These are phyloP conservation scores for Peromyscus maniculatus DNA, from an alignment of 2,113 vertebrate genomes.

Conservation along the genomic window DNA sequence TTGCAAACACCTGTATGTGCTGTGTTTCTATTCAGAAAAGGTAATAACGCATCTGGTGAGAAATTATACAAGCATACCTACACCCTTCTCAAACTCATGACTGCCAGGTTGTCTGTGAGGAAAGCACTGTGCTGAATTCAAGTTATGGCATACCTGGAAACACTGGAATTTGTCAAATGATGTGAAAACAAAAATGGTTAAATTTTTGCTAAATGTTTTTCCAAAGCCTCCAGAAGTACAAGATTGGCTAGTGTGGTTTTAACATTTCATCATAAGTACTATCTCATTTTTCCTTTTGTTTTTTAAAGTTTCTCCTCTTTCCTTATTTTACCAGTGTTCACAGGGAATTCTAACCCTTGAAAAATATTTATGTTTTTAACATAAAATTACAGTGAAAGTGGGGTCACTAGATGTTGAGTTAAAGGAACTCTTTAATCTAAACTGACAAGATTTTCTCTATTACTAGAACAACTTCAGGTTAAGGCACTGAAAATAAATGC, in stretches of 20 bases:
- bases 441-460: conserved; percentile 13
- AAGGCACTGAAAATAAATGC: conserved; percentile 55
- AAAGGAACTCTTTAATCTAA: neutral
- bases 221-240: neutral
- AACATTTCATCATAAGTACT: neutral
- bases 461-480: conserved; percentile 43
- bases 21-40: neutral
- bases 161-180: neutral
- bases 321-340: conserved; percentile 6
- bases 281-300: neutral
- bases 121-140: neutral
- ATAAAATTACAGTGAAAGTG: conserved; percentile 51
- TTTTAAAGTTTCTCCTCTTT: neutral
- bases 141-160: neutral
- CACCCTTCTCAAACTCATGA: neutral
- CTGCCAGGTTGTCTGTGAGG: neutral
- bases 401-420: neutral
- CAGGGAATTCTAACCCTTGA: neutral
- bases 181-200: neutral
- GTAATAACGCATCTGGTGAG: neutral
- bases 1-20: neutral
- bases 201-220: conserved; percentile 24
- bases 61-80: neutral
- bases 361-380: neutral
- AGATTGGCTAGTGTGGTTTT: neutral